Conservation (phyloP, 2,797 vertebrate species). For the Bradypodion ventrale region DNA sequence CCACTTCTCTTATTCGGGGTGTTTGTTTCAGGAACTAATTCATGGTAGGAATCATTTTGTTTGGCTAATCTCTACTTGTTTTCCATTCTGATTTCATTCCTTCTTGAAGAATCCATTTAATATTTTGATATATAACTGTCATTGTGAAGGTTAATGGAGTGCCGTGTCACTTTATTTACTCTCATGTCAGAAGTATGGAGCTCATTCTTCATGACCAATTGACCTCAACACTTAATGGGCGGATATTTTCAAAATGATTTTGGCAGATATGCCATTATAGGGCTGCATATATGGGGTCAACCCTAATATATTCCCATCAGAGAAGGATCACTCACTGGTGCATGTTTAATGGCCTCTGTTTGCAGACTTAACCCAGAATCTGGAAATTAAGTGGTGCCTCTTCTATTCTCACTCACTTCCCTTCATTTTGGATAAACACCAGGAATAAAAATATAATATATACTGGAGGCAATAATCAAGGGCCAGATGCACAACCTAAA, state of each 20-base stretch:
- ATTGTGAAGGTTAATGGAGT: constrained; percentile 72
- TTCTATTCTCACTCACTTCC: constrained; percentile 29
- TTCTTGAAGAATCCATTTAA: constrained; percentile 51
- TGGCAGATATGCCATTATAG: constrained; percentile 61
- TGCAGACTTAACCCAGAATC: constrained; percentile 55
- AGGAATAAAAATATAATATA: neutral
- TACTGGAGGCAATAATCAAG: neutral
- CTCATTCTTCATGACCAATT: constrained; percentile 66
- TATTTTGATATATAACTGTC: constrained; percentile 73
- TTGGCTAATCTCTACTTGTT: neutral
- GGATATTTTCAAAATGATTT: constrained; percentile 69
- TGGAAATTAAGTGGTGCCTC: constrained; percentile 44
- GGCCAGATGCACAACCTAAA: neutral
- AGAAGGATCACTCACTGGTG: constrained; percentile 46
- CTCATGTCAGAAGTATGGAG: constrained; percentile 55
- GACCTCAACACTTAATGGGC: constrained; percentile 66
- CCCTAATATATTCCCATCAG: constrained; percentile 54
- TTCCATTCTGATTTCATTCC: constrained; percentile 28
- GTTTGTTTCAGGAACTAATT: neutral
- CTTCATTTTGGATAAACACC: neutral
- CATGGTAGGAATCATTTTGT: constrained; percentile 43
- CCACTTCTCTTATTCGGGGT: neutral
- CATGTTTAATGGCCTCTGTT: constrained; percentile 57
- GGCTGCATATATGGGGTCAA: constrained; percentile 49
- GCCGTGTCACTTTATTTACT: constrained; percentile 66